Percentiles rank a stretch among this genome's conserved stretches.
These are phyloP conservation scores for Coracias cyanogaster DNA, from an alignment of 2,797 vertebrate genomes.

Conservation along the genomic window DNA sequence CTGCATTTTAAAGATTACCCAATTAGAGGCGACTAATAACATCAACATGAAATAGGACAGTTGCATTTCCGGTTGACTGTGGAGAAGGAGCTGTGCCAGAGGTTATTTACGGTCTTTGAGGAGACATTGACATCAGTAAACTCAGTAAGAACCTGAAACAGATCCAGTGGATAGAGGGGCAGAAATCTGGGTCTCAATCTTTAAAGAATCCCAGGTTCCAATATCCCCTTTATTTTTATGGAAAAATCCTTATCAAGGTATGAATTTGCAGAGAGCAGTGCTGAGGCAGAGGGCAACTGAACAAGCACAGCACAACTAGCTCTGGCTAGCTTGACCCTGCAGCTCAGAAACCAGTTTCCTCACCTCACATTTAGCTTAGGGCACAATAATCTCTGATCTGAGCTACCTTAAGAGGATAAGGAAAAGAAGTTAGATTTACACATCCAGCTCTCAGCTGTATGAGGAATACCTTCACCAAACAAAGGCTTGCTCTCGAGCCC, in stretches of 20 bases:
- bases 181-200: not conserved
- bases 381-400: not conserved
- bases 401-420: constrained; percentile 41
- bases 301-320: not conserved
- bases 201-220: not conserved
- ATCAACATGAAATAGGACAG: not conserved
- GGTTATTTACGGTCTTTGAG: not conserved
- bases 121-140: not conserved
- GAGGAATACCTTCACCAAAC: constrained; percentile 29
- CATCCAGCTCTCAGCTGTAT: constrained; percentile 72
- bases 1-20: not conserved
- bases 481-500: not conserved
- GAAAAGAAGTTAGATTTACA: not conserved
- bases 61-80: not conserved
- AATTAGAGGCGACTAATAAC: constrained; percentile 1
- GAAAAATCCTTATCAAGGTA: not conserved
- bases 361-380: not conserved
- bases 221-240: not conserved
- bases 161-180: not conserved
- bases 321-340: not conserved
- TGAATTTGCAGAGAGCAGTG: not conserved
- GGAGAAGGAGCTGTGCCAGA: not conserved
- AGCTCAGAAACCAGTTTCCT: not conserved
- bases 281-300: not conserved
- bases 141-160: not conserved